Percentiles rank a stretch among this genome's conserved stretches.
Evolutionary conservation across 23 tunicate genomes (phyloP).

Genomic region (Trididemnum nubilum): DNA sequence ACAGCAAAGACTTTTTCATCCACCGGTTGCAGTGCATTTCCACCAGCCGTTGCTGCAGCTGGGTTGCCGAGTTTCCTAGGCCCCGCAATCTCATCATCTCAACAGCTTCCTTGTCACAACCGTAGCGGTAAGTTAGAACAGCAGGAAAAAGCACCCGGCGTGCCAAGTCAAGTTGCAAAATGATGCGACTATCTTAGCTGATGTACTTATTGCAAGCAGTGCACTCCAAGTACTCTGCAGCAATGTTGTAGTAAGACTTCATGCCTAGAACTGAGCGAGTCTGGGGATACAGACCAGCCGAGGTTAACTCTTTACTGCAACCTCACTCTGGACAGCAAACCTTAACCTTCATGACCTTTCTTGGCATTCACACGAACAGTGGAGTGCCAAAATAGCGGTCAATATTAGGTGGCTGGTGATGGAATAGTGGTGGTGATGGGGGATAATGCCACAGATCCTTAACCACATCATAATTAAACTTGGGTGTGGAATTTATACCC

Average conservation of each 20-base stretch:
- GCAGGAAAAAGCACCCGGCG: constrained; percentile 11
- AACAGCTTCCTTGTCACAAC: neutral
- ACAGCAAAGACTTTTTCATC: neutral
- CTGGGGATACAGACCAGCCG: neutral
- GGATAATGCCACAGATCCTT: neutral
- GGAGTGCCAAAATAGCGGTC: neutral
- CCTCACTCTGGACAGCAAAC: neutral
- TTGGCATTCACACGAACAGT: neutral
- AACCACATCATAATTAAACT: neutral
- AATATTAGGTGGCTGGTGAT: neutral
- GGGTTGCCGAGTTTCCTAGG: constrained; percentile 29
- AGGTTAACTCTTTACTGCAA: neutral
- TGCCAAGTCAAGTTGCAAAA: neutral
- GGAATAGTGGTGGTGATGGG: neutral
- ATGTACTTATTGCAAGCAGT: constrained; percentile 9
- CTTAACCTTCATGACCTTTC: neutral
- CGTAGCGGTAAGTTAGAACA: constrained; percentile 20
- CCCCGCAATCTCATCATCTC: constrained; percentile 7
- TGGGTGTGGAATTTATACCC: neutral
- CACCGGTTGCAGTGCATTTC: constrained; percentile 12
- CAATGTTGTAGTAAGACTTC: constrained; percentile 24
- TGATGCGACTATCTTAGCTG: neutral
- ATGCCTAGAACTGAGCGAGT: neutral
- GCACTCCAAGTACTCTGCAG: constrained; percentile 15
- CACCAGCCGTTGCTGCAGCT: neutral